Base-by-base conservation (phyloP, 2,113 vertebrate genomes). In the Xiphophorus maculatus region DNA sequence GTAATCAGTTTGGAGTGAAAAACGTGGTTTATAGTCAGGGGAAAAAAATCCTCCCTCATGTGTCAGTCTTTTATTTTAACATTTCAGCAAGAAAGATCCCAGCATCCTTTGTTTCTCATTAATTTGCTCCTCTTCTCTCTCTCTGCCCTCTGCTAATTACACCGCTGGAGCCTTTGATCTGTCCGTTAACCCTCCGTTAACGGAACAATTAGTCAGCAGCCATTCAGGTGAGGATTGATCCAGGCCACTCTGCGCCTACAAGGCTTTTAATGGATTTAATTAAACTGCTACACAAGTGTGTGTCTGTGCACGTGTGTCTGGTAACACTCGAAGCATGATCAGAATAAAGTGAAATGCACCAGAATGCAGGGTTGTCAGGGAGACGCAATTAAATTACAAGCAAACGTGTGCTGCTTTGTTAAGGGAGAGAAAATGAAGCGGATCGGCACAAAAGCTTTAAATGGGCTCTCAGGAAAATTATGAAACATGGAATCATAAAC, bases 241-340 rank as follows among this genome's bases (percentile, higher is more conserved):
- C 54, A n/a, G 73, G 75, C 74, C 63, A 79, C 76, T 80, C 78
- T 30, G 77, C 69, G 67, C 79, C 84, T 88, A 92, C 90, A 90
- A 83, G 86, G 85, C 92, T 90, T 90, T 93, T 92, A 93, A 94
- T 94, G 91, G 82, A 86, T 91, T 89, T 93, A 93, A 95, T 94
- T 93, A 93, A 93, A 91, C 79, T 67, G 75, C 74, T 66, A 74
- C 80, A n/a, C 48, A 62, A 37, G 80, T 70, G 66, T n/a, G 72
- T 69, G 76, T 78, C 68, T 69, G 63, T 82, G 73, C 64, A 77
- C 66, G 58, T 71, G 61, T 58, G 74, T 78, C 64, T 74, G 73
- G 72, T 35, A 66, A 60, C 61, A 83, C 73, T 63, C 66, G 80
- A 44, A 79, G 79, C 69, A 66, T 73, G 69, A 83, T 81, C 77